Evolutionary conservation across 2,797 vertebrate species (phyloP).

Genomic region (Mormyrus hasselquistii): DNA sequence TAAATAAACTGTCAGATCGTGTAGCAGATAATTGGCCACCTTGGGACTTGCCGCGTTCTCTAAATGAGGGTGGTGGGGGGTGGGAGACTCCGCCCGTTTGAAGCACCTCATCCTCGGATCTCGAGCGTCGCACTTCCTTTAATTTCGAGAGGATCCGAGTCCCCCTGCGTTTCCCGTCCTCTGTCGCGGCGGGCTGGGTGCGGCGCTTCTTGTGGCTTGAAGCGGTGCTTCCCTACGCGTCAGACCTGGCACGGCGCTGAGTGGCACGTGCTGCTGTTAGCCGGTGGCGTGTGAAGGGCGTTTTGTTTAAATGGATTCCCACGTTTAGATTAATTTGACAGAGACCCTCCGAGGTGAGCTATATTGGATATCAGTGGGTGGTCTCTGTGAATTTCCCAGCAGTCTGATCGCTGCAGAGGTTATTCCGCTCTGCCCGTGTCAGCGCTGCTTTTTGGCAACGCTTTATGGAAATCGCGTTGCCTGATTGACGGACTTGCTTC

Average conservation of each 20-base stretch:
- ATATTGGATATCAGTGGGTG: slow-evolving; percentile 9
- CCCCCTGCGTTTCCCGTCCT: background rate
- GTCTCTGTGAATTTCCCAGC: background rate
- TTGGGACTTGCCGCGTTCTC: slow-evolving; percentile 12
- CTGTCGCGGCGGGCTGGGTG: background rate
- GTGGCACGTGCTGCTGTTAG: background rate
- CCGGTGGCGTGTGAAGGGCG: background rate
- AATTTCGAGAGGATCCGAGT: slow-evolving; percentile 12
- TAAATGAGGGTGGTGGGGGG: background rate
- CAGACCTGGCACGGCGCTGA: background rate
- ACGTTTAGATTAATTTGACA: background rate
- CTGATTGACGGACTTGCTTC: background rate
- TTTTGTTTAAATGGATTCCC: slow-evolving; percentile 5
- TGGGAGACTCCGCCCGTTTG: background rate
- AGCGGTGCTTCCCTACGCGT: background rate
- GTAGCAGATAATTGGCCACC: slow-evolving; percentile 23
- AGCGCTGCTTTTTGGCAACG: background rate
- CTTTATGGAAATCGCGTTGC: background rate
- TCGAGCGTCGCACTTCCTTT: background rate
- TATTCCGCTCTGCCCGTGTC: background rate
- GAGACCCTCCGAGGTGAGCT: background rate
- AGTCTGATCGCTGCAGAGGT: background rate
- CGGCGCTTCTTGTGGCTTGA: background rate
- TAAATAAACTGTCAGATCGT: slow-evolving; percentile 15
- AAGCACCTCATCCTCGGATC: background rate